These are phyloP conservation scores for Hassar affinis DNA, from an alignment of 2,113 vertebrate species.

Conservation along the genomic window DNA sequence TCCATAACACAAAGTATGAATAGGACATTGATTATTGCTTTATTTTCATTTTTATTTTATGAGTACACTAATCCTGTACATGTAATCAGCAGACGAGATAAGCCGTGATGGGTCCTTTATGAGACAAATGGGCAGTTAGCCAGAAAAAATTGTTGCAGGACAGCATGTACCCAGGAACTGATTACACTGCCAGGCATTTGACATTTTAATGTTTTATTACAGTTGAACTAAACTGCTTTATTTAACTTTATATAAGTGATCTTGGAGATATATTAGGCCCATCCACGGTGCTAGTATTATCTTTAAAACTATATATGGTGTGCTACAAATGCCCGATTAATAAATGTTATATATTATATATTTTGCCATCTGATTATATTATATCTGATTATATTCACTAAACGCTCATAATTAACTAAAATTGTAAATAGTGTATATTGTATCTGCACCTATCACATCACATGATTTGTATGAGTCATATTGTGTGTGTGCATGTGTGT, in stretches of 20 bases:
- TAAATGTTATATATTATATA: neutral
- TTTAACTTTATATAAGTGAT: neutral
- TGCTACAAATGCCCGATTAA: neutral
- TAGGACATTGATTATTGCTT: neutral
- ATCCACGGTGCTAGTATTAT: neutral
- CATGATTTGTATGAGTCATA: neutral
- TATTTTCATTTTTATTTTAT: neutral
- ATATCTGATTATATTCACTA: too few species aligned
- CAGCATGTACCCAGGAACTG: neutral
- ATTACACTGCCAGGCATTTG: neutral
- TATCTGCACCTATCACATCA: neutral
- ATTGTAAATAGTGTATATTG: too few species aligned
- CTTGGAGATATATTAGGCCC: neutral
- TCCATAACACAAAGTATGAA: neutral
- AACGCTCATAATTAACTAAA: neutral
- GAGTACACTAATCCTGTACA: neutral
- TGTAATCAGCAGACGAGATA: constrained; percentile 8
- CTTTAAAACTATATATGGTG: neutral
- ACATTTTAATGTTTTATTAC: neutral
- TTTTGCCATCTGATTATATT: neutral
- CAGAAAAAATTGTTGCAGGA: neutral
- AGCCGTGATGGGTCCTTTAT: neutral
- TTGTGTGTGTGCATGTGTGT: constrained; percentile 1
- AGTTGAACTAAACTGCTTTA: neutral
- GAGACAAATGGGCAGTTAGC: neutral